These are phyloP conservation scores for Epinephelus awoara DNA, from an alignment of 2,797 vertebrate genomes.

Conservation along the genomic window DNA sequence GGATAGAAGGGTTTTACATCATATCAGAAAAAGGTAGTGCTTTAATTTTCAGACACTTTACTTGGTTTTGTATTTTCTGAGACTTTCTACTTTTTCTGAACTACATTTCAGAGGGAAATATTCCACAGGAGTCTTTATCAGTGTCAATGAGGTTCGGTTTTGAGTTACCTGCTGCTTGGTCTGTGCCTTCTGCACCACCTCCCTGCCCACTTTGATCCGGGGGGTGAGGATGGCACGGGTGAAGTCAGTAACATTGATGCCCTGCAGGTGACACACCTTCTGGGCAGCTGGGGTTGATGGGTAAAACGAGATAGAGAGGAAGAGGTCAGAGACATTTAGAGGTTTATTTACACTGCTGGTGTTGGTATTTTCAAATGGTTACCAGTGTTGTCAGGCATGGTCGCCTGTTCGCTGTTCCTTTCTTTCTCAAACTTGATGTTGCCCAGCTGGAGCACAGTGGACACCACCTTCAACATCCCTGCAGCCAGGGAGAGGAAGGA, in stretches of 20 bases:
- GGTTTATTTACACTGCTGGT: not conserved
- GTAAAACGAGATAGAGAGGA: not conserved
- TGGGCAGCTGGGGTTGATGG: conserved; percentile 88
- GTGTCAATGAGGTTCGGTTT: not conserved
- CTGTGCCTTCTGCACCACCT: conserved; percentile 98
- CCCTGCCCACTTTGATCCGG: conserved; percentile 96
- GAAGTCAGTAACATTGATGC: conserved; percentile 97
- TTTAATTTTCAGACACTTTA: not conserved
- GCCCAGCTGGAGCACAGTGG: conserved; percentile 94
- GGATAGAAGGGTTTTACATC: not conserved
- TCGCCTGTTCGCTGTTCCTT: conserved; percentile 96
- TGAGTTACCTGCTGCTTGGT: conserved; percentile 95
- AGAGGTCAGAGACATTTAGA: not conserved
- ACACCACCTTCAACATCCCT: conserved; percentile 95
- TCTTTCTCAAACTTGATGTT: conserved; percentile 98
- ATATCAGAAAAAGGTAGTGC: too few species aligned
- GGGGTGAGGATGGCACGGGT: conserved; percentile 95
- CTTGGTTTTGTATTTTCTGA: not conserved
- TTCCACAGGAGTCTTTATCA: not conserved
- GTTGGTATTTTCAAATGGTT: not conserved
- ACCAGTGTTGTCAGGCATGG: conserved; percentile 98
- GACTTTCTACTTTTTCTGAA: not conserved
- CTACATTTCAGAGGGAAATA: not conserved
- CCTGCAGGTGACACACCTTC: conserved; percentile 96
- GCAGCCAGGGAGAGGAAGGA: conserved; percentile 6